Evolutionary conservation across 1,140 invertebrate species (phyloP).

Genomic region (Meloidogyne floridensis): DNA sequence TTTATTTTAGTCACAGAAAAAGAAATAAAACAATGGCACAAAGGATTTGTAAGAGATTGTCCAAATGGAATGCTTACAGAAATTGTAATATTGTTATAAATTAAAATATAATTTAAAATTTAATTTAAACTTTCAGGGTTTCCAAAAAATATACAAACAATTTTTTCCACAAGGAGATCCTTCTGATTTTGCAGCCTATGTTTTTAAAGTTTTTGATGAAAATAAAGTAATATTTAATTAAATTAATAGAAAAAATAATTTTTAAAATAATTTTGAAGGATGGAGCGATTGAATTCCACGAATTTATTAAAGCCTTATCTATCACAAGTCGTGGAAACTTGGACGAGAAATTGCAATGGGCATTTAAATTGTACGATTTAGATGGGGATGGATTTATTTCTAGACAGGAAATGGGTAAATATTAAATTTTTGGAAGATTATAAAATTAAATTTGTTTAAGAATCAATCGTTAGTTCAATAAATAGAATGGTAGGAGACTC

Average conservation of each 20-base stretch:
- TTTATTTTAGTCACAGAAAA: constrained; percentile 63
- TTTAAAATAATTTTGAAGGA: constrained; percentile 73
- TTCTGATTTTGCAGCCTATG: constrained; percentile 91
- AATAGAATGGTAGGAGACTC: constrained; percentile 87
- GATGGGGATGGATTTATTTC: constrained; percentile 93
- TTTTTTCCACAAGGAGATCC: constrained; percentile 92
- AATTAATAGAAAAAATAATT: constrained; percentile 13
- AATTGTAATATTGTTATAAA: constrained; percentile 48
- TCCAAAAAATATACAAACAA: constrained; percentile 97
- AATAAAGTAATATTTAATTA: constrained; percentile 80
- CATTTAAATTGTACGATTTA: constrained; percentile 41
- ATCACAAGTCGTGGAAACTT: constrained; percentile 92
- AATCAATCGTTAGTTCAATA: constrained; percentile 92
- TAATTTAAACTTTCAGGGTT: constrained; percentile 74
- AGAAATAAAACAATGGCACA: constrained; percentile 66
- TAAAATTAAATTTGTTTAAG: constrained; percentile 73
- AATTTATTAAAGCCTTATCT: constrained; percentile 90
- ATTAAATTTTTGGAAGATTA: constrained; percentile 64
- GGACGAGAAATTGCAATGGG: constrained; percentile 90
- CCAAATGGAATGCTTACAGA: constrained; percentile 66
- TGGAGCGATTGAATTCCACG: constrained; percentile 94
- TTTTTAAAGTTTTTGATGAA: constrained; percentile 96
- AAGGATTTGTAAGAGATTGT: constrained; percentile 65
- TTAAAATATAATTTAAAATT: not conserved
- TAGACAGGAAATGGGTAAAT: constrained; percentile 80